Percentiles rank a stretch among this genome's conserved stretches.
These are phyloP conservation scores for Glossosoma conforme DNA, from an alignment of 1,140 invertebrate genomes.

Conservation along the genomic window DNA sequence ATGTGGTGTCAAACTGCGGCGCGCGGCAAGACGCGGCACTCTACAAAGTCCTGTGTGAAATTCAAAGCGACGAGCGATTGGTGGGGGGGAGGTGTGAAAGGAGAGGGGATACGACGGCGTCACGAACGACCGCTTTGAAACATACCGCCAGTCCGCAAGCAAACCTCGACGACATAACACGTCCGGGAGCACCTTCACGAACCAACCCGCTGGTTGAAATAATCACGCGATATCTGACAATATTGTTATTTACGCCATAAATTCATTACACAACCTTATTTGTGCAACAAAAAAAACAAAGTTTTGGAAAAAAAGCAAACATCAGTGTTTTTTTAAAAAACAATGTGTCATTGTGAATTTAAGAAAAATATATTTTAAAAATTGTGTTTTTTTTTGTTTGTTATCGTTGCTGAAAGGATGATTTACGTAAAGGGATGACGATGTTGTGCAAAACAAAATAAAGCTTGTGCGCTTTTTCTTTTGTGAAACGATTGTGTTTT, in stretches of 20 bases:
- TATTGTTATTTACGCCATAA: too few relatives aligned
- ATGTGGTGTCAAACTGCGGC: slow-evolving; percentile 49
- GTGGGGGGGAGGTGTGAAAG: slow-evolving; percentile 15
- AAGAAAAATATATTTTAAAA: too few relatives aligned
- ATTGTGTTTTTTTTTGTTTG: too few relatives aligned
- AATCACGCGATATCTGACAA: too few relatives aligned
- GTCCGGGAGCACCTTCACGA: neutral
- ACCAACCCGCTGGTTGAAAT: too few relatives aligned
- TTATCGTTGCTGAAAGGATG: too few relatives aligned
- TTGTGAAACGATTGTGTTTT: slow-evolving; percentile 12
- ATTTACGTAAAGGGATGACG: too few relatives aligned
- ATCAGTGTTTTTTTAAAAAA: too few relatives aligned
- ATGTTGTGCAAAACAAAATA: slow-evolving; percentile 14
- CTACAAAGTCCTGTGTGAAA: slow-evolving; percentile 25
- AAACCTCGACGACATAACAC: neutral
- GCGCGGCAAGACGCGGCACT: slow-evolving; percentile 43
- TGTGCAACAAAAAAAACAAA: too few relatives aligned
- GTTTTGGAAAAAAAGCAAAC: too few relatives aligned
- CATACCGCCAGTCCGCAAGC: slow-evolving; percentile 19
- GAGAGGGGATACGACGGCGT: slow-evolving; percentile 20
- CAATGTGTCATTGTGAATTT: too few relatives aligned
- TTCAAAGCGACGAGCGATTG: slow-evolving; percentile 19
- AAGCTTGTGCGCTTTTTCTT: slow-evolving; percentile 2
- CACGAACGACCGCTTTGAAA: slow-evolving; percentile 23
- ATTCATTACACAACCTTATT: too few relatives aligned